Percentiles rank a stretch among this genome's conserved stretches.
These are phyloP conservation scores for Listronotus bonariensis DNA, from an alignment of 1,140 invertebrate species.

Conservation along the genomic window DNA sequence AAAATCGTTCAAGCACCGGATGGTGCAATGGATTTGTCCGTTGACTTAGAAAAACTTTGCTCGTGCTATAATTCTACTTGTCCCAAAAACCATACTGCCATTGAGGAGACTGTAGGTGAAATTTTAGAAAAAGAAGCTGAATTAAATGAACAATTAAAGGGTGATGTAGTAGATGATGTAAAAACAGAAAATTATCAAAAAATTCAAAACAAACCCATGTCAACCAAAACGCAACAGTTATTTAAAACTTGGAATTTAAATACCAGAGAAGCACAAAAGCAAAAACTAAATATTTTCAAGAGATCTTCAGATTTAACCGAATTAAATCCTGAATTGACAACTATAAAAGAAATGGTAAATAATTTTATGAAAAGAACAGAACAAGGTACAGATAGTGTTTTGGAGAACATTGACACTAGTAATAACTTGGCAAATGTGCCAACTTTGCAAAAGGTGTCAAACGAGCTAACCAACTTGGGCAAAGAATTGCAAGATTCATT, in stretches of 20 bases:
- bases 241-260: not conserved
- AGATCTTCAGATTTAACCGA: slow-evolving; percentile 21
- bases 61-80: slow-evolving; percentile 42
- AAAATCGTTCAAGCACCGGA: slow-evolving; percentile 34
- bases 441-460: not conserved
- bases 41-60: slow-evolving; percentile 43
- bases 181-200: not conserved
- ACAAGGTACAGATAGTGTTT: not conserved
- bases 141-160: slow-evolving; percentile 35
- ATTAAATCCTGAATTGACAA: not conserved
- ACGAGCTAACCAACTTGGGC: slow-evolving; percentile 1
- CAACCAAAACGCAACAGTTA: not conserved
- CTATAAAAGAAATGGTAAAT: not conserved
- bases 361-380: not conserved
- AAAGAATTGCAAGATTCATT: not conserved
- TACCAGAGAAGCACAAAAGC: not conserved
- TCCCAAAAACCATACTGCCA: slow-evolving; percentile 32
- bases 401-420: not conserved
- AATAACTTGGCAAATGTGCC: not conserved
- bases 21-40: slow-evolving; percentile 39
- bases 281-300: slow-evolving; percentile 26
- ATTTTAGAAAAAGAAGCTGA: slow-evolving; percentile 40
- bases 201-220: too few species aligned
- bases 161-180: not conserved
- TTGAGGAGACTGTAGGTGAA: slow-evolving; percentile 31